phyloP scores from a whole-genome alignment of 1,140 invertebrate genomes.

The Brachionus rubens region DNA sequence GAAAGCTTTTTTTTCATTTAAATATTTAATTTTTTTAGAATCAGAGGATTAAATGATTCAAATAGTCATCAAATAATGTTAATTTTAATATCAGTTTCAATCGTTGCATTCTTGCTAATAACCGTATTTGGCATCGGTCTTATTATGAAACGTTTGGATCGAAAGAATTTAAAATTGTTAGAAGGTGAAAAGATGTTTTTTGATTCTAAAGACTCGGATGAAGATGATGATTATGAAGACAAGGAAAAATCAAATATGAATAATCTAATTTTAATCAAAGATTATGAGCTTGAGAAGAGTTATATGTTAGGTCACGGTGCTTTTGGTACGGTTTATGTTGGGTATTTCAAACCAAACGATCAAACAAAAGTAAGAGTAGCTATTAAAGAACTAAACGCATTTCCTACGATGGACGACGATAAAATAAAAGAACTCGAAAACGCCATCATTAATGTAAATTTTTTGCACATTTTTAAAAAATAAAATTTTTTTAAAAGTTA shows the following conservation, averaged over 20 bases:
- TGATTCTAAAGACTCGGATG: not conserved
- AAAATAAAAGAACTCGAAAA: constrained; percentile 36
- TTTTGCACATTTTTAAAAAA: not conserved
- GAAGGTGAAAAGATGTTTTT: not conserved
- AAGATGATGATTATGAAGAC: not conserved
- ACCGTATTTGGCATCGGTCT: too few relatives aligned
- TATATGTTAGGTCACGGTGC: constrained; percentile 35
- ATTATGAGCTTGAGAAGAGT: constrained; percentile 21
- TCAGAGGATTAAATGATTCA: too few relatives aligned
- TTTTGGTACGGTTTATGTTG: constrained; percentile 43
- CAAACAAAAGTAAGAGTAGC: not conserved
- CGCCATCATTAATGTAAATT: constrained; percentile 18
- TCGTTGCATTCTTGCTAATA: too few relatives aligned
- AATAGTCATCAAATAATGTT: too few relatives aligned
- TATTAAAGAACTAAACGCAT: constrained; percentile 40
- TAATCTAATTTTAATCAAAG: not conserved
- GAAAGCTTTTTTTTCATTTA: not conserved
- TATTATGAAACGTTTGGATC: too few relatives aligned
- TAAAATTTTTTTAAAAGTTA: not conserved
- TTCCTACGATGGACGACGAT: not conserved
- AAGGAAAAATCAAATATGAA: constrained; percentile 12
- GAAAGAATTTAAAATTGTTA: too few relatives aligned
- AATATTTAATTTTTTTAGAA: not conserved
- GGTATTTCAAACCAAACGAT: not conserved
- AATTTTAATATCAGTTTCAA: too few relatives aligned